Percentiles rank a stretch among this genome's conserved stretches.
Evolutionary conservation across 1,140 invertebrate species (phyloP).

Genomic region (Drosophila kepulauana): DNA sequence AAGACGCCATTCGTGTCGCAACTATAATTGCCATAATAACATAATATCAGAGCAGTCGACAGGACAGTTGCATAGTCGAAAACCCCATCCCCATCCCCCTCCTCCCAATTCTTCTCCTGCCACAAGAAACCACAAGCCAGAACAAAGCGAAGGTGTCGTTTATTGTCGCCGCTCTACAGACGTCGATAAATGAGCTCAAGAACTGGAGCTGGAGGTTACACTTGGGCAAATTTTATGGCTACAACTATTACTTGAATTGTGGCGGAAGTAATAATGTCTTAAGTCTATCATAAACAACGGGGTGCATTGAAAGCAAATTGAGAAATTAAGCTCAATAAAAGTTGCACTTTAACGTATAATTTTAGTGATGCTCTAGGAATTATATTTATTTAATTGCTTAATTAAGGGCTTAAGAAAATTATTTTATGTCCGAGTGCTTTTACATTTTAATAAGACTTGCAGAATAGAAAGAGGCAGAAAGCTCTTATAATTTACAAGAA

Average conservation of each 20-base stretch:
- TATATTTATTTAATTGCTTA: neutral
- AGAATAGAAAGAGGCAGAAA: too few species aligned
- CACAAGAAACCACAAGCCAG: neutral
- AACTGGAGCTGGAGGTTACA: neutral
- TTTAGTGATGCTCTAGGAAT: too few species aligned
- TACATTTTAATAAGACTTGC: too few species aligned
- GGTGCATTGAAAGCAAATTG: neutral
- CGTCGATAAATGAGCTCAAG: slow-evolving; percentile 20
- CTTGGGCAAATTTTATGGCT: slow-evolving; percentile 12
- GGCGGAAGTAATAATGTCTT: neutral
- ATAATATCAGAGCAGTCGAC: slow-evolving; percentile 67
- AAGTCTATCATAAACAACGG: neutral
- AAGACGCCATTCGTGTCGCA: slow-evolving; percentile 65
- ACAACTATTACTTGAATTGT: neutral
- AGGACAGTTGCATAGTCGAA: neutral
- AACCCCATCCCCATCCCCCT: too few species aligned
- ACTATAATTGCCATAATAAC: slow-evolving; percentile 84
- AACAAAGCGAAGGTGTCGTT: slow-evolving; percentile 66
- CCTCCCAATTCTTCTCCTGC: neutral
- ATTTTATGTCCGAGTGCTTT: too few species aligned
- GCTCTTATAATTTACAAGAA: too few species aligned
- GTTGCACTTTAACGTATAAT: neutral
- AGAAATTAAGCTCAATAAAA: neutral
- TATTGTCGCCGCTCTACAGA: slow-evolving; percentile 47
- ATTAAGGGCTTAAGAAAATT: too few species aligned